Base-by-base conservation (phyloP, 2,888 invertebrate genomes). In the Microplitis manilae region DNA sequence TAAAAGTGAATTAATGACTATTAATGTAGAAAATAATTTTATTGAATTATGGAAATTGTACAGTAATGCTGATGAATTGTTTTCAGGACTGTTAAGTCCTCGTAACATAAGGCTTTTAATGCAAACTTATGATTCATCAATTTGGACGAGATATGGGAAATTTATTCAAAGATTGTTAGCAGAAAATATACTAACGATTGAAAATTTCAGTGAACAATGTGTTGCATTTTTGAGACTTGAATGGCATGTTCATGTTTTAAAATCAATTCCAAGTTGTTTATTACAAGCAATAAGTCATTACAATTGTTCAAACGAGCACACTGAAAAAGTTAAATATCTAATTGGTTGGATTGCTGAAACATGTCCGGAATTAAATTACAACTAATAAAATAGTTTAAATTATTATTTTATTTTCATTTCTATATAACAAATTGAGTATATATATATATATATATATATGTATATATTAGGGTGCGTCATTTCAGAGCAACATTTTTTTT, bases 151-250 rank as follows among this genome's bases (percentile, higher is more conserved):
- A 17, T 86, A 83, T 72, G 89, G 88, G 20, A 81, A 81, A 61
- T 85, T 90, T 77, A 75, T 90, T 61, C 86, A 83, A n/a, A 83
- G 77, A 77, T 78, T 95, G 85, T 86, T 95, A 71, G 90, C 91
- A 6, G 90, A 92, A 67, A 87, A 92, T 30, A 91, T 94, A 71
- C 84, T 95, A 78, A 92, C 90, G 4, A 91, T 93, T 15, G 93
- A 94, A 68, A 90, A 91, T 1, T 87, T 95, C 8, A 94, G 94
- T 81, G 92, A 93, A 70, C 93, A 94, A 82, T 94, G 94, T 82
- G 89, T 94, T 60, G 92, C 93, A 0, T 91, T 95, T 13, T 94
- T 94, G 77, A 92, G 93, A 82, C 92, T 92, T 80, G 93, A 94
- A 77, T 95, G 94, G 94, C 88, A 92, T 0, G 91, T 92, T 6